Conservation (phyloP, 2,797 vertebrate species). For the Selene dorsalis region DNA sequence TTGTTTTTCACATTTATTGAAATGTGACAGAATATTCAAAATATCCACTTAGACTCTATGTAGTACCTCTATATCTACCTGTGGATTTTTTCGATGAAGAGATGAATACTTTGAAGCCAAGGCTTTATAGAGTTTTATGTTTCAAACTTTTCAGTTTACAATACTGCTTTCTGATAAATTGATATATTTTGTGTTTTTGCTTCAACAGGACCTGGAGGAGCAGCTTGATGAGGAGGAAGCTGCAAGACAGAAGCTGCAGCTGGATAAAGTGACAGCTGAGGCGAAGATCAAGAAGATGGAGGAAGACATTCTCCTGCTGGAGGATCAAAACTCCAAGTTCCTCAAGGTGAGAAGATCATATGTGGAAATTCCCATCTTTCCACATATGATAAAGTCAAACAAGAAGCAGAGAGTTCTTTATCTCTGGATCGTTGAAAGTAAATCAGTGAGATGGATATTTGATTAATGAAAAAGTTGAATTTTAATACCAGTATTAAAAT, state of each 20-base stretch:
- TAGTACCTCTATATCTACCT: no score
- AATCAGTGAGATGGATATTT: no score
- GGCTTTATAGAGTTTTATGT: neutral
- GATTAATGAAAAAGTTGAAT: neutral
- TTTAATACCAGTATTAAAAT: neutral
- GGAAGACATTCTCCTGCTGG: constrained; percentile 93
- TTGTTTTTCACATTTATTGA: neutral
- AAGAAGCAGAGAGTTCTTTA: no score
- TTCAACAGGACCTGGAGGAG: constrained; percentile 92
- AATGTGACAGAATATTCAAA: neutral
- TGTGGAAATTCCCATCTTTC: no score
- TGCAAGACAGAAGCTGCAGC: constrained; percentile 95
- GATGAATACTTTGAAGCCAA: neutral
- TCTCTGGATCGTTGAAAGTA: no score
- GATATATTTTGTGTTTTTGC: no score
- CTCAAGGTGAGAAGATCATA: constrained; percentile 86
- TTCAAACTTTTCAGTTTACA: neutral
- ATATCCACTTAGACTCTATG: neutral
- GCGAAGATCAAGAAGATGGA: constrained; percentile 99
- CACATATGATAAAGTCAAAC: neutral
- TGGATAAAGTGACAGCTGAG: constrained; percentile 97
- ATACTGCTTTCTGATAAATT: neutral
- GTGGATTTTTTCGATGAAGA: neutral
- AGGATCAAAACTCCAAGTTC: constrained; percentile 98
- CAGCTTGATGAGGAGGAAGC: constrained; percentile 98